Base-by-base conservation (phyloP, 2,113 vertebrate species). In the Ciconia boyciana region DNA sequence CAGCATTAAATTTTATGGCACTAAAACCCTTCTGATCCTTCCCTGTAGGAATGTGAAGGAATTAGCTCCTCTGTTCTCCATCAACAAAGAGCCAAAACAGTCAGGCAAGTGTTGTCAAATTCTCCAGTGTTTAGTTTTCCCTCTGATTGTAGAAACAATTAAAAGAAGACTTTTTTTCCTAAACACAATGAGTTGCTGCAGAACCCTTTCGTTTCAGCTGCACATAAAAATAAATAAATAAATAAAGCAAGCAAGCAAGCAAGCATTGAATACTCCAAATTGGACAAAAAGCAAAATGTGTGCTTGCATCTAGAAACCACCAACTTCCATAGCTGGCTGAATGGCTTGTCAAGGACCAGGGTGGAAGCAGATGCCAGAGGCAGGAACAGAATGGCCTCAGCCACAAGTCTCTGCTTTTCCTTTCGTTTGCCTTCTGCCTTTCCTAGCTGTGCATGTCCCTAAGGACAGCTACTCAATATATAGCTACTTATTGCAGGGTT, bases 1-100 rank as follows among this genome's bases (percentile, higher is more conserved):
- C 32, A 52, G 32, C 2, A 0, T n/a, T 86, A 54, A 74, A 58
- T 68, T 10, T 55, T 51, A 15, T 0, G 0, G 52, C 52, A 49
- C 34, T 54, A 21, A 87, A 93, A 6, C 9, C 14, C 21, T 52
- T 83, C 75, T 78, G 64, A 58, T 91, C 55, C 43, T 81, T 81
- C 60, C 58, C 82, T 25, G 26, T 9, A 85, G 61, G 78, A 78
- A 95, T 8, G 18, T 21, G 51, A 80, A 90, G 58, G 54, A 70
- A 58, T 74, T 54, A 87, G 22, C 20, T 66, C 11, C 58, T 57
- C 76, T 90, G 10, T 34, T 90, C 80, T 74, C 64, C 54, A 34
- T 9, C 64, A 74, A n/a, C 20, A 43, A 44, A 58, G 44, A 81
- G 11, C 26, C 60, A 87, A 32, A 94, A 71, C 10, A 66, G 34